These are phyloP conservation scores for Drosophila takahashii DNA, from an alignment of 1,140 invertebrate genomes.

Conservation along the genomic window DNA sequence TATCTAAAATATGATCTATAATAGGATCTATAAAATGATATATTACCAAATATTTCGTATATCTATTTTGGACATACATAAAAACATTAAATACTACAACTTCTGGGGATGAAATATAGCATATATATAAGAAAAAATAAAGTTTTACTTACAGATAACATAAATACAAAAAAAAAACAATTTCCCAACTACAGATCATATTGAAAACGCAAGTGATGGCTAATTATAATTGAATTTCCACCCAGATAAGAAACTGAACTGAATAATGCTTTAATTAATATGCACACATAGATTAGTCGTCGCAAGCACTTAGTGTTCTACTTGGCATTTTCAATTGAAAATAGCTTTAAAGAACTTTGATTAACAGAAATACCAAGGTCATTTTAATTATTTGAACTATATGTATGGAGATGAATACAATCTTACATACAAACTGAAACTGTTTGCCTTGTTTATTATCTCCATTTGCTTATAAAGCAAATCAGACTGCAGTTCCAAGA, in stretches of 20 bases:
- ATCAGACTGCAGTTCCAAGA: conserved; percentile 16
- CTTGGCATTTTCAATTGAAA: neutral
- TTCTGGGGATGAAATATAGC: no score
- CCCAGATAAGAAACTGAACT: neutral
- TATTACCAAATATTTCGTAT: no score
- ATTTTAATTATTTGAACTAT: conserved; percentile 11
- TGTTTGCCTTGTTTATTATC: neutral
- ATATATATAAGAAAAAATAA: no score
- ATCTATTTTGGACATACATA: no score
- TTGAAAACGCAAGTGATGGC: neutral
- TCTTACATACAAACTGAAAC: neutral
- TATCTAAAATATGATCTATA: no score
- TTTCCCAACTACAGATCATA: neutral
- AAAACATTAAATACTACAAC: no score
- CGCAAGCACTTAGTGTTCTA: conserved; percentile 1
- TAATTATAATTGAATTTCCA: neutral
- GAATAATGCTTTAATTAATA: neutral
- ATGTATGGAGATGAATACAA: neutral
- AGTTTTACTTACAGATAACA: no score
- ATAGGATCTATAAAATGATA: no score
- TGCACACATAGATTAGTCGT: neutral
- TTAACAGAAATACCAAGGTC: conserved; percentile 18
- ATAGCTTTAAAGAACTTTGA: neutral
- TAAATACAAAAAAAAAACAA: neutral
- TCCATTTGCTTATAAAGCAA: conserved; percentile 4